These are phyloP conservation scores for Prolemur simus DNA, from an alignment of 2,113 vertebrate species.

Conservation along the genomic window DNA sequence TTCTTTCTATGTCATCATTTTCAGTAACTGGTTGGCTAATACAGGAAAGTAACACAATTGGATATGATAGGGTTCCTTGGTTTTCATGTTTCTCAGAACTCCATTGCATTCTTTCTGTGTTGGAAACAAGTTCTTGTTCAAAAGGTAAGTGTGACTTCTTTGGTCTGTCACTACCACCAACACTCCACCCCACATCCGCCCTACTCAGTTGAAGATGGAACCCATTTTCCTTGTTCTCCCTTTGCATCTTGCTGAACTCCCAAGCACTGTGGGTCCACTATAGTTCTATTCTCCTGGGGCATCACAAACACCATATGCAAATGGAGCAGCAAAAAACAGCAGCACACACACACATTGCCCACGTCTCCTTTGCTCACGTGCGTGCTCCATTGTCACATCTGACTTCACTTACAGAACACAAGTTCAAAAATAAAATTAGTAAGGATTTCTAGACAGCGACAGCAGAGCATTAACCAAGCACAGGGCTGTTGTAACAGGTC, in stretches of 20 bases:
- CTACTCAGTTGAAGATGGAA: not conserved
- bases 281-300: not conserved
- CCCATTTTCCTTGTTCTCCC: not conserved
- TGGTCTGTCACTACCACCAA: not conserved
- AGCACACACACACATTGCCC: not conserved
- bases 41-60: not conserved
- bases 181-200: not conserved
- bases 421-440: constrained; percentile 32
- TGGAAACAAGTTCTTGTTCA: not conserved
- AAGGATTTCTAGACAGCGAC: not conserved
- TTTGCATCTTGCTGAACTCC: not conserved
- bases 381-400: not conserved
- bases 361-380: not conserved
- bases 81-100: not conserved
- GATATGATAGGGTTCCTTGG: not conserved
- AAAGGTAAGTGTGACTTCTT: constrained; percentile 21
- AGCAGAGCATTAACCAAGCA: not conserved
- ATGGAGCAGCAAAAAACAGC: not conserved
- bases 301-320: not conserved
- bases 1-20: not conserved
- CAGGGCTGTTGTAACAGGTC: not conserved
- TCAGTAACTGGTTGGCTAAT: not conserved
- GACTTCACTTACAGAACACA: not conserved
- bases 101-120: not conserved
- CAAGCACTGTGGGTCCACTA: not conserved